phyloP scores from a whole-genome alignment of 2,113 vertebrate genomes.

The Mobula birostris region DNA sequence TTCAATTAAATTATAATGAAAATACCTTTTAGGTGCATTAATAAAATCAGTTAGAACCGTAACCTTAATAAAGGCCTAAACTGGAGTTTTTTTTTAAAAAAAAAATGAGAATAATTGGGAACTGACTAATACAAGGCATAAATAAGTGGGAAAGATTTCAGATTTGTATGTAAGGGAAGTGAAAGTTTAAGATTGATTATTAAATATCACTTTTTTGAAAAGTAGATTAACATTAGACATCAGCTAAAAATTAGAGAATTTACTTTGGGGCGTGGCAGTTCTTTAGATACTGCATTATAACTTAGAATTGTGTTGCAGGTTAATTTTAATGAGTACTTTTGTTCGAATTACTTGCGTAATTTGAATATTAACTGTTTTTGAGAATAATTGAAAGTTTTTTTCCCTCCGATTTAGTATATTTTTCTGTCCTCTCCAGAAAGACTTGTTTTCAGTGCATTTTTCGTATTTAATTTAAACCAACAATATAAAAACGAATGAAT shows the following conservation, averaged over 20 bases:
- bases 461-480: neutral
- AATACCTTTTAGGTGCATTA: slow-evolving; percentile 5
- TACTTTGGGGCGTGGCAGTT: slow-evolving; percentile 14
- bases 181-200: neutral
- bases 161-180: neutral
- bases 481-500: neutral
- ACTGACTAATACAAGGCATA: neutral
- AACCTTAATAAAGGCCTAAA: neutral
- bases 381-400: neutral
- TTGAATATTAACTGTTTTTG: neutral
- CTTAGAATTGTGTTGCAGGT: neutral
- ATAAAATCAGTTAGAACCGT: neutral
- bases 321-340: neutral
- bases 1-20: slow-evolving; percentile 25
- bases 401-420: neutral
- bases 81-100: slow-evolving; percentile 4
- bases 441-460: neutral
- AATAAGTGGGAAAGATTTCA: slow-evolving; percentile 10
- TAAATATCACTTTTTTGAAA: neutral
- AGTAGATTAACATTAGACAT: slow-evolving; percentile 5
- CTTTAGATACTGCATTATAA: slow-evolving; percentile 9
- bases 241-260: slow-evolving; percentile 16
- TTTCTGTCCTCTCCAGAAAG: neutral
- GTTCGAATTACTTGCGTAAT: neutral
- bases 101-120: neutral